Evolutionary conservation across 2,888 invertebrate species (phyloP).

Genomic region (Dryadula phaetusa): DNA sequence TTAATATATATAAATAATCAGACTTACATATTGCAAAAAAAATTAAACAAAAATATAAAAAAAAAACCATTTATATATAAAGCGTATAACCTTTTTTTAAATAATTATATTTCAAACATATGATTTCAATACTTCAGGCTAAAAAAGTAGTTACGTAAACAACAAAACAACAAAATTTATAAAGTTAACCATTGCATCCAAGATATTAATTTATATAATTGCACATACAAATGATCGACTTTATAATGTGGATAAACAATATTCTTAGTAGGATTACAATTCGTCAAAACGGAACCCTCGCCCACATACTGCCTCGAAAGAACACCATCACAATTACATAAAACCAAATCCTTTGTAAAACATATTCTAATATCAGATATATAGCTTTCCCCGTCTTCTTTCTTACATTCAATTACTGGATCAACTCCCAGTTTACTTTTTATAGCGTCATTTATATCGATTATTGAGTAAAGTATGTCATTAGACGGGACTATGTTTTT

Average conservation of each 20-base stretch:
- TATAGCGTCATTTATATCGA: constrained; percentile 67
- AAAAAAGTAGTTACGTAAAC: too few relatives aligned
- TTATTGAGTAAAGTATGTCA: constrained; percentile 51
- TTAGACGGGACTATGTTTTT: constrained; percentile 81
- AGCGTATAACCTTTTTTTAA: too few relatives aligned
- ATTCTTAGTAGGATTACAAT: constrained; percentile 81
- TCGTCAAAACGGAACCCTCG: constrained; percentile 80
- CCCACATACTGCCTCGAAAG: constrained; percentile 42
- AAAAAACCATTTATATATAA: too few relatives aligned
- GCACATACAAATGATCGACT: constrained; percentile 70
- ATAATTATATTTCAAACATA: too few relatives aligned
- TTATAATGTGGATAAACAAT: constrained; percentile 83
- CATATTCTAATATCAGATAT: constrained; percentile 90
- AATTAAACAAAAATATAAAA: too few relatives aligned
- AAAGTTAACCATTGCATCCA: constrained; percentile 87
- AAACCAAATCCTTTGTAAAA: constrained; percentile 86
- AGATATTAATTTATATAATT: constrained; percentile 82
- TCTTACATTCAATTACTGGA: constrained; percentile 86
- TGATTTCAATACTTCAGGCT: too few relatives aligned
- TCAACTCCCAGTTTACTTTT: constrained; percentile 81
- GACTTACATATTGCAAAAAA: too few relatives aligned
- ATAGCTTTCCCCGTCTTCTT: constrained; percentile 84
- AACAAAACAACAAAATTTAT: constrained; percentile 60
- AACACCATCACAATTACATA: constrained; percentile 87
- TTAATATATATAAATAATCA: too few relatives aligned